Percentiles rank a stretch among this genome's conserved stretches.
phyloP scores from a whole-genome alignment of 1,140 invertebrate species.

The Galendromus occidentalis region DNA sequence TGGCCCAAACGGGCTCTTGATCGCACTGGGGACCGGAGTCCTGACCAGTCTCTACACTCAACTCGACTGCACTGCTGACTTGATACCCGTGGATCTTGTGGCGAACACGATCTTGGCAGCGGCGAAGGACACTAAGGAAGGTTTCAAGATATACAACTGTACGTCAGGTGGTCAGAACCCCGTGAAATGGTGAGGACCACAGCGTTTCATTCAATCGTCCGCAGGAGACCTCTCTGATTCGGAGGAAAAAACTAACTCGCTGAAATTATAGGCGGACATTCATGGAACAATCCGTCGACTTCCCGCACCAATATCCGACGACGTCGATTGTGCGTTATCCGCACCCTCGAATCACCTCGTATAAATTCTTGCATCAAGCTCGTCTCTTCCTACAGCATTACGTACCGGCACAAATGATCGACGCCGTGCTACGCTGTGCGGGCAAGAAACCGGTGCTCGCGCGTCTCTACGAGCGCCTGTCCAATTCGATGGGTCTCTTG shows the following conservation, averaged over 20 bases:
- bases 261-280: neutral
- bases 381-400: constrained; percentile 42
- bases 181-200: constrained; percentile 47
- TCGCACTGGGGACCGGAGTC: constrained; percentile 72
- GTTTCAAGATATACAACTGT: constrained; percentile 61
- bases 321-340: neutral
- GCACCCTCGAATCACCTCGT: neutral
- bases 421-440: constrained; percentile 42
- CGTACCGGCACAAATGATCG: constrained; percentile 56
- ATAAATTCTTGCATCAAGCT: neutral
- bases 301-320: neutral
- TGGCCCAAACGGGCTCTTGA: constrained; percentile 79
- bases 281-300: constrained; percentile 3
- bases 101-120: constrained; percentile 61
- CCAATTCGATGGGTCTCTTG: constrained; percentile 47
- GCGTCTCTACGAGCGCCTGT: constrained; percentile 57
- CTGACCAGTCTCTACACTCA: constrained; percentile 57
- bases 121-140: constrained; percentile 36
- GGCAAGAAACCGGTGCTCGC: constrained; percentile 65
- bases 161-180: constrained; percentile 69
- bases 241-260: too few species aligned
- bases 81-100: constrained; percentile 80
- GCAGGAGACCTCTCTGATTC: too few species aligned
- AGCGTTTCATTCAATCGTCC: too few species aligned
- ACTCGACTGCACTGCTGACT: constrained; percentile 54